Evolutionary conservation across 1,140 invertebrate genomes (phyloP).

Genomic region (Hycleus phaleratus): DNA sequence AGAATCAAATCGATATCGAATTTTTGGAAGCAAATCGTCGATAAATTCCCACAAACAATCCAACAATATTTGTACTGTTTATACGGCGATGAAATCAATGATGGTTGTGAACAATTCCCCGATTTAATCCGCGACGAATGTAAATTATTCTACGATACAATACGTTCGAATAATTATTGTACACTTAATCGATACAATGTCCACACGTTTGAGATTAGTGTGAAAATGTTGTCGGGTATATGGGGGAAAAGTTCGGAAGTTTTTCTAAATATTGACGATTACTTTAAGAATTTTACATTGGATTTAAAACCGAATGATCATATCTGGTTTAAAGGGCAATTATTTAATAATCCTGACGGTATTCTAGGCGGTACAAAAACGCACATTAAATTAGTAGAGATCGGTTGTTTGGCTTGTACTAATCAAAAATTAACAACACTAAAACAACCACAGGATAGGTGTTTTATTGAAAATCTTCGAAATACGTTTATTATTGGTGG

Average conservation of each 20-base stretch:
- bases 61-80: conserved; percentile 55
- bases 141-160: conserved; percentile 45
- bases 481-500: conserved; percentile 54
- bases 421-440: conserved; percentile 46
- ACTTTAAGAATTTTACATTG: conserved; percentile 64
- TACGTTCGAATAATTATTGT: conserved; percentile 50
- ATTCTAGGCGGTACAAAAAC: conserved; percentile 50
- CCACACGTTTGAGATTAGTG: conserved; percentile 52
- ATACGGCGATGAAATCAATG: conserved; percentile 55
- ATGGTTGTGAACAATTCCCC: conserved; percentile 45
- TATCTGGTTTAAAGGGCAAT: conserved; percentile 63
- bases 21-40: conserved; percentile 48
- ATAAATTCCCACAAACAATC: conserved; percentile 52
- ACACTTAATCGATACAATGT: conserved; percentile 61
- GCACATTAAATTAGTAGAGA: conserved; percentile 52
- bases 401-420: conserved; percentile 60
- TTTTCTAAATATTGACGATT: conserved; percentile 50
- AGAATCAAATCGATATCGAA: conserved; percentile 56
- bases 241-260: conserved; percentile 55
- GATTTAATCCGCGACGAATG: conserved; percentile 46
- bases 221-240: conserved; percentile 60
- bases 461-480: conserved; percentile 44
- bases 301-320: conserved; percentile 58
- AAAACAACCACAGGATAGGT: conserved; percentile 43
- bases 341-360: conserved; percentile 39